Evolutionary conservation across 2,888 invertebrate species (phyloP).

Genomic region (Aporophyla lueneburgensis): DNA sequence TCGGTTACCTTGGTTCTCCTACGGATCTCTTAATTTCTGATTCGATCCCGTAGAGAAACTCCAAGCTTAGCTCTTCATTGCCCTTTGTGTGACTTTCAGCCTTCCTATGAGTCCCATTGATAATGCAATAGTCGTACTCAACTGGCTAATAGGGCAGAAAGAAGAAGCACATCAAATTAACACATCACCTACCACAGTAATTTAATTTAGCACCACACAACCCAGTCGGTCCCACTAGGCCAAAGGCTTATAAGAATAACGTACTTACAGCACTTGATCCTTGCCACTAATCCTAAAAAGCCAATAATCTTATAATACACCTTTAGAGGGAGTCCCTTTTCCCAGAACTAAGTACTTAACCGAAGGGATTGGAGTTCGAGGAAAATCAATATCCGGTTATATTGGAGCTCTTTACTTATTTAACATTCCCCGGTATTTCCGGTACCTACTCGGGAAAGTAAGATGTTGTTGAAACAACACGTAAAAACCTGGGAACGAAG

Average conservation of each 20-base stretch:
- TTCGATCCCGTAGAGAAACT: too few relatives aligned
- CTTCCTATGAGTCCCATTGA: too few relatives aligned
- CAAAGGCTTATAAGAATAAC: constrained; percentile 22
- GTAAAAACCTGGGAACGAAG: constrained; percentile 12
- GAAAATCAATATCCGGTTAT: constrained; percentile 61
- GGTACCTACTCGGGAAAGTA: constrained; percentile 6
- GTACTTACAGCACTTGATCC: constrained; percentile 33
- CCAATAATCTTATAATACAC: constrained; percentile 60
- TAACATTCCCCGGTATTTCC: constrained; percentile 41
- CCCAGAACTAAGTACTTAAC: constrained; percentile 42
- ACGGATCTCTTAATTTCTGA: too few relatives aligned
- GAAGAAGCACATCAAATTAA: not conserved
- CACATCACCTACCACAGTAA: not conserved
- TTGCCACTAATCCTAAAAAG: constrained; percentile 36
- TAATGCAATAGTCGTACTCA: not conserved
- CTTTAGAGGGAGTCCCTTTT: constrained; percentile 49
- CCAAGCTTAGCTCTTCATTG: too few relatives aligned
- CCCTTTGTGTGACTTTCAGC: too few relatives aligned
- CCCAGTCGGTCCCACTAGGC: constrained; percentile 2
- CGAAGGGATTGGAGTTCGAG: constrained; percentile 44
- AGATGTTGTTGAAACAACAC: constrained; percentile 41
- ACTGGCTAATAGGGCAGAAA: not conserved
- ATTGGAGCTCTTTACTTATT: constrained; percentile 59
- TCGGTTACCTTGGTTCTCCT: too few relatives aligned
- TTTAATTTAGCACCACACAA: not conserved